Evolutionary conservation across 1,140 invertebrate species (phyloP).

Genomic region (Halesus radiatus): DNA sequence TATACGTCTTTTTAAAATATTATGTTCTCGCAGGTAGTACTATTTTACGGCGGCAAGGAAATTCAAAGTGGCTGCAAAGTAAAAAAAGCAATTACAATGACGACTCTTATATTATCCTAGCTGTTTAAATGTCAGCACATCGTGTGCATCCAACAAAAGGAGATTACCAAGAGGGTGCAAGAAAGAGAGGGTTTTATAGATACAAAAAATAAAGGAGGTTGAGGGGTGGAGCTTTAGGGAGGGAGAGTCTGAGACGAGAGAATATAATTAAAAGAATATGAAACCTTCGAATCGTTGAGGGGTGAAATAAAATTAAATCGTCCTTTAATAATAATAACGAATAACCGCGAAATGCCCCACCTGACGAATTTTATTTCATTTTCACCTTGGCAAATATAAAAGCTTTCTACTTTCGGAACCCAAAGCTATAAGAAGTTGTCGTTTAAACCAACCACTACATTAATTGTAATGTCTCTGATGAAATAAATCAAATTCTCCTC

Average conservation of each 20-base stretch:
- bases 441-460: no score
- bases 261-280: slow-evolving; percentile 50
- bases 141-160: slow-evolving; percentile 20
- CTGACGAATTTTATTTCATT: background rate
- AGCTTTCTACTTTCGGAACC: no score
- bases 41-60: background rate
- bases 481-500: no score
- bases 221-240: background rate
- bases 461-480: no score
- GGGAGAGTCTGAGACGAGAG: background rate
- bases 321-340: background rate
- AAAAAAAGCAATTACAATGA: slow-evolving; percentile 32
- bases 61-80: background rate
- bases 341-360: background rate
- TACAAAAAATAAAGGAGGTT: slow-evolving; percentile 10
- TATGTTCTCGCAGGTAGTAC: no score
- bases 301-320: slow-evolving; percentile 5
- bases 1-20: no score
- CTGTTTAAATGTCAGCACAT: slow-evolving; percentile 39
- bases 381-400: no score
- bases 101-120: slow-evolving; percentile 17
- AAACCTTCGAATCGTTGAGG: slow-evolving; percentile 41
- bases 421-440: no score
- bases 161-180: slow-evolving; percentile 2
- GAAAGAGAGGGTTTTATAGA: background rate